These are phyloP conservation scores for Hassar affinis DNA, from an alignment of 2,113 vertebrate genomes.

Conservation along the genomic window DNA sequence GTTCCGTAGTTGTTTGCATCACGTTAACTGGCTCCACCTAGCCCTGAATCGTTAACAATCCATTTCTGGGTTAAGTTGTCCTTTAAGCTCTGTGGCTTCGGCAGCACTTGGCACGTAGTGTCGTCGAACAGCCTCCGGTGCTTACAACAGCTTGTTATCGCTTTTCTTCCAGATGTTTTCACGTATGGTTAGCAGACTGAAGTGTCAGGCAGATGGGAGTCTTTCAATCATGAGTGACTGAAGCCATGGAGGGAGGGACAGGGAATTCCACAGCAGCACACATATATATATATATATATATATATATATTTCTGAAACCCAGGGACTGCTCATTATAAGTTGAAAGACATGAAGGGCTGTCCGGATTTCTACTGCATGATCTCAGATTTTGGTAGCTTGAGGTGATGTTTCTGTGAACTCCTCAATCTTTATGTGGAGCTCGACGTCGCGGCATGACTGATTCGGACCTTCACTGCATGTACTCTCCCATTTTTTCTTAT, in stretches of 20 bases:
- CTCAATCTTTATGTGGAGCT: neutral
- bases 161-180: constrained; percentile 36
- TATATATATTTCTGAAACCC: neutral
- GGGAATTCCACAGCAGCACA: neutral
- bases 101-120: constrained; percentile 6
- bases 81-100: constrained; percentile 24
- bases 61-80: constrained; percentile 12
- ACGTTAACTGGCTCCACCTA: neutral
- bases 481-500: neutral
- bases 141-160: constrained; percentile 38
- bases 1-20: neutral
- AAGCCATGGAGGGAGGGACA: neutral
- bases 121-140: constrained; percentile 4
- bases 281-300: no score
- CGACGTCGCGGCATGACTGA: neutral
- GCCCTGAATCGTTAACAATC: neutral
- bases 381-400: neutral
- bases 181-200: constrained; percentile 12
- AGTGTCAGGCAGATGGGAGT: constrained; percentile 29
- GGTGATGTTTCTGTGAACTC: constrained; percentile 9
- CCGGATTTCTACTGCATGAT: neutral
- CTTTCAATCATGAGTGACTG: constrained; percentile 2
- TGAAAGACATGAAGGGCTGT: neutral
- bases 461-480: constrained; percentile 1
- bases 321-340: neutral